phyloP scores from a whole-genome alignment of 1,140 invertebrate genomes.

The Muscidifurax raptorellus region DNA sequence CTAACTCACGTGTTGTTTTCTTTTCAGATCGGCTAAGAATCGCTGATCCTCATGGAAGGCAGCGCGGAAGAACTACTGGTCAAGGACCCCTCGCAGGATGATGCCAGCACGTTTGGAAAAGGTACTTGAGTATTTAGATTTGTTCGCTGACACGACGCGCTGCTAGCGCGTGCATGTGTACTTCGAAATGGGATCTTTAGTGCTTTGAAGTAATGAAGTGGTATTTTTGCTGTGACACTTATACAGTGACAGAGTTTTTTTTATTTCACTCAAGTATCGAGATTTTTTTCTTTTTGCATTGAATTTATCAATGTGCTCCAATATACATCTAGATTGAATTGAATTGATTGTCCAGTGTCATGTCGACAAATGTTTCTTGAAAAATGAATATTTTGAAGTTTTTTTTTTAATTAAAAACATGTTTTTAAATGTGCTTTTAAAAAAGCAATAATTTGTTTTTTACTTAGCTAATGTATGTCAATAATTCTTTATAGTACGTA shows the following conservation, averaged over 20 bases:
- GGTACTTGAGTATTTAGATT: constrained; percentile 57
- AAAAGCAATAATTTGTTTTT: too few species aligned
- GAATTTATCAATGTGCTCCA: too few species aligned
- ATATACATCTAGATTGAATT: too few species aligned
- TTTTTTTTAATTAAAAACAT: constrained; percentile 23
- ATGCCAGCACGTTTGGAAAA: constrained; percentile 63
- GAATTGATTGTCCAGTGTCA: not conserved
- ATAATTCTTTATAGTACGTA: too few species aligned
- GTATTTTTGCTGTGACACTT: not conserved
- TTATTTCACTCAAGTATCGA: too few species aligned
- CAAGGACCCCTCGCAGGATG: constrained; percentile 69
- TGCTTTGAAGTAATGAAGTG: not conserved
- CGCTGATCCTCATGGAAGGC: constrained; percentile 72
- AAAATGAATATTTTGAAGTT: not conserved
- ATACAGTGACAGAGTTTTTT: not conserved
- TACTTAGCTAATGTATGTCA: too few species aligned
- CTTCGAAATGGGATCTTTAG: not conserved
- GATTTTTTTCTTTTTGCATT: too few species aligned
- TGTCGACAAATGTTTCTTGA: too few species aligned
- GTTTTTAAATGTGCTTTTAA: not conserved
- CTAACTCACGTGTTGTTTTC: constrained; percentile 41
- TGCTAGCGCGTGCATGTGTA: not conserved
- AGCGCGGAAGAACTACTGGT: constrained; percentile 69
- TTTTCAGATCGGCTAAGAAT: constrained; percentile 63
- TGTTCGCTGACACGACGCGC: not conserved